Evolutionary conservation across 2,888 invertebrate species (phyloP).

Genomic region (Dasypolia templi): DNA sequence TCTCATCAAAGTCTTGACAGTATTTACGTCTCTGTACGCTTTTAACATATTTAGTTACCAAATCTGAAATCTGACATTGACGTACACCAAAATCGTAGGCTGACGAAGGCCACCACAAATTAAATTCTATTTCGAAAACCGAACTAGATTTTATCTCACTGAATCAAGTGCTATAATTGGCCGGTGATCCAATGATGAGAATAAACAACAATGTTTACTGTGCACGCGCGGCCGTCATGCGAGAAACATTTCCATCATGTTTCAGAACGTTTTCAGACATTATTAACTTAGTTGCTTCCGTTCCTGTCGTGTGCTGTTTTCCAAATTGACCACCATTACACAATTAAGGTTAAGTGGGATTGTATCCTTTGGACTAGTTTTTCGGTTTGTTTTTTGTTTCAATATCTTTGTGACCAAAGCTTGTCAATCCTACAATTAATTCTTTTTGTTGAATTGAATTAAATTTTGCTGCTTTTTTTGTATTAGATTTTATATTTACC

Average conservation of each 20-base stretch:
- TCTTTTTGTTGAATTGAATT: not conserved
- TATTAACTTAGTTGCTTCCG: constrained; percentile 76
- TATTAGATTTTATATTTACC: constrained; percentile 40
- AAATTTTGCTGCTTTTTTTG: not conserved
- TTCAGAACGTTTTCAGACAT: constrained; percentile 74
- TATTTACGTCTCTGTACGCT: not conserved
- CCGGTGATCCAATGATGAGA: constrained; percentile 66
- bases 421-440: not conserved
- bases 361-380: constrained; percentile 51
- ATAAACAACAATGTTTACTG: constrained; percentile 64
- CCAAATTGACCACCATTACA: constrained; percentile 69
- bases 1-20: not conserved
- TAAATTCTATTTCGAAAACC: constrained; percentile 35
- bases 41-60: not conserved
- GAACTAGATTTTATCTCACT: constrained; percentile 51
- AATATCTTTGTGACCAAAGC: constrained; percentile 31
- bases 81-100: not conserved
- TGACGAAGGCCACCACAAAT: constrained; percentile 17
- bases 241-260: constrained; percentile 78
- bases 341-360: constrained; percentile 69
- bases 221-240: constrained; percentile 73
- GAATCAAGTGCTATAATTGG: constrained; percentile 63
- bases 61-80: not conserved
- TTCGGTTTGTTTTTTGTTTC: constrained; percentile 47
- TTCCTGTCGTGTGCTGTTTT: constrained; percentile 65